Evolutionary conservation across 2,888 invertebrate genomes (phyloP).

Genomic region (Eretmocerus hayati): DNA sequence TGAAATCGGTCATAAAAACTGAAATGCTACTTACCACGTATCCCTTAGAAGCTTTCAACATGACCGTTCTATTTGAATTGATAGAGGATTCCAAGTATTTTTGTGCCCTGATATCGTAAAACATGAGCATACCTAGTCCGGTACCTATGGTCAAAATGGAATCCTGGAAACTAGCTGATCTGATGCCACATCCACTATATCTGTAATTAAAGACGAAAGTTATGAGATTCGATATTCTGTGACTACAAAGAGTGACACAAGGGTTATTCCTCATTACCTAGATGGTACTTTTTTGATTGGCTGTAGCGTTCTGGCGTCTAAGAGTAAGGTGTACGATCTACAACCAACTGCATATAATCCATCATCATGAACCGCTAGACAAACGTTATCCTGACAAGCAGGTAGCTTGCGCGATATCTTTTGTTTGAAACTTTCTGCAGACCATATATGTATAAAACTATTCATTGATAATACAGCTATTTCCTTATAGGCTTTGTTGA

Average conservation of each 20-base stretch:
- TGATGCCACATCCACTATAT: slow-evolving; percentile 85
- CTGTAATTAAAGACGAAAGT: slow-evolving; percentile 41
- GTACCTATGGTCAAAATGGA: slow-evolving; percentile 90
- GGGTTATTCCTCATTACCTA: slow-evolving; percentile 30
- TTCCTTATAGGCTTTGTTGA: slow-evolving; percentile 78
- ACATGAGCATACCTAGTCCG: slow-evolving; percentile 83
- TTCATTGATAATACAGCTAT: slow-evolving; percentile 87
- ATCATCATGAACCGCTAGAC: slow-evolving; percentile 78
- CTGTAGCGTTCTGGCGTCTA: slow-evolving; percentile 83
- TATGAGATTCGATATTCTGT: neutral
- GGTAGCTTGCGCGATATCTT: slow-evolving; percentile 80
- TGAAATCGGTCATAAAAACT: neutral
- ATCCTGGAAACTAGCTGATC: slow-evolving; percentile 86
- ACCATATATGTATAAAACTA: slow-evolving; percentile 91
- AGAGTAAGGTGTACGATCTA: slow-evolving; percentile 80
- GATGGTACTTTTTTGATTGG: slow-evolving; percentile 49
- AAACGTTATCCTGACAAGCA: slow-evolving; percentile 88
- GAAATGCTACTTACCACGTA: slow-evolving; percentile 64
- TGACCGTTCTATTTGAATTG: slow-evolving; percentile 80
- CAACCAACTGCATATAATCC: slow-evolving; percentile 91
- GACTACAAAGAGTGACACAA: no score
- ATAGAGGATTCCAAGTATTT: slow-evolving; percentile 88
- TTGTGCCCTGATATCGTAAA: slow-evolving; percentile 86
- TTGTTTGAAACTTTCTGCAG: slow-evolving; percentile 80
- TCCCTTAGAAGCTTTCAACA: slow-evolving; percentile 79